Evolutionary conservation across 2,888 invertebrate genomes (phyloP).

Genomic region (Agapetus fuscipes): DNA sequence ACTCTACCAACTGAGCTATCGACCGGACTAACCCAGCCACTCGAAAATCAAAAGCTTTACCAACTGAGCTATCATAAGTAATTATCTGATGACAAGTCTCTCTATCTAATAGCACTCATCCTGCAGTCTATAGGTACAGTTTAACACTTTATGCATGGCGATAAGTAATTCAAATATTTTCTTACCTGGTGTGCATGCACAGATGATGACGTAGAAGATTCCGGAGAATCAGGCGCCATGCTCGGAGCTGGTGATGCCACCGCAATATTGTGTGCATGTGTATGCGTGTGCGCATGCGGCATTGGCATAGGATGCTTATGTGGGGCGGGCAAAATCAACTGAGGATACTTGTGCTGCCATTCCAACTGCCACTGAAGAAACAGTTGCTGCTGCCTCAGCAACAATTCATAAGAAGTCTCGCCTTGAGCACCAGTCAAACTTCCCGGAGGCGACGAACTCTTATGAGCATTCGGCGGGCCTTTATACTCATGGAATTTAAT

Average conservation of each 20-base stretch:
- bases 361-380: conserved; percentile 82
- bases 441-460: conserved; percentile 49
- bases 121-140: too few species aligned
- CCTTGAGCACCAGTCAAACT: conserved; percentile 33
- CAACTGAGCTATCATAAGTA: too few species aligned
- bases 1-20: too few species aligned
- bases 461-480: conserved; percentile 85
- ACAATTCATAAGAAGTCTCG: conserved; percentile 84
- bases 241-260: conserved; percentile 30
- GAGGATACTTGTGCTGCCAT: conserved; percentile 72
- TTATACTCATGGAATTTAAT: conserved; percentile 98
- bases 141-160: too few species aligned
- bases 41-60: too few species aligned
- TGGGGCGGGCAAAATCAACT: conserved; percentile 70
- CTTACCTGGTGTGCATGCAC: conserved; percentile 18
- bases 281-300: conserved; percentile 33
- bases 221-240: conserved; percentile 19
- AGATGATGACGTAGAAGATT: conserved; percentile 19
- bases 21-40: too few species aligned
- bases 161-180: too few species aligned
- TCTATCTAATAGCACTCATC: too few species aligned
- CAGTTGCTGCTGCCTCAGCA: conserved; percentile 90
- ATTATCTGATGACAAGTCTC: too few species aligned
- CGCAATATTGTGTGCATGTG: too few species aligned
- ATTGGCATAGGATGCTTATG: conserved; percentile 42